These are phyloP conservation scores for Amblyjoppa proteus DNA, from an alignment of 2,888 invertebrate genomes.

Conservation along the genomic window DNA sequence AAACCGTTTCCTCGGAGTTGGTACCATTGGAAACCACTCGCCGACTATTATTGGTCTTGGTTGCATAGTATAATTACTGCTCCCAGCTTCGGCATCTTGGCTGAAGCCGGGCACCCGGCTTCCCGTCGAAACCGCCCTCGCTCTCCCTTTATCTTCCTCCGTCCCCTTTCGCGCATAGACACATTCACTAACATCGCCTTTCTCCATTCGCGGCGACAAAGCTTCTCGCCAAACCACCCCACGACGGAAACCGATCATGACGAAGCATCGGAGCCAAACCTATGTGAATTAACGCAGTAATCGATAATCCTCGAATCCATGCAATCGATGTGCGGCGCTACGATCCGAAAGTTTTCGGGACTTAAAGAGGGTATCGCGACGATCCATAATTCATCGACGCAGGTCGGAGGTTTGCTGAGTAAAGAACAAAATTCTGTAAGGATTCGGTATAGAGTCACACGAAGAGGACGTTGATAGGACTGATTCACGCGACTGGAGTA, in stretches of 20 bases:
- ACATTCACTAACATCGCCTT: conserved; percentile 41
- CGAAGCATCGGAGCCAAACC: conserved; percentile 68
- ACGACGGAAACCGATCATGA: conserved; percentile 64
- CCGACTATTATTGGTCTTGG: conserved; percentile 80
- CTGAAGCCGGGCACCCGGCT: conserved; percentile 36
- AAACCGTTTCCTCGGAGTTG: conserved; percentile 79
- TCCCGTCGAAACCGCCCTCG: conserved; percentile 51
- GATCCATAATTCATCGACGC: neutral
- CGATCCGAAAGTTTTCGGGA: neutral
- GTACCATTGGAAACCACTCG: conserved; percentile 79
- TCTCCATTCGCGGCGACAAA: conserved; percentile 44
- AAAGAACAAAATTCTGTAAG: no score
- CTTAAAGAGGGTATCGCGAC: neutral
- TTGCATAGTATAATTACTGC: conserved; percentile 81
- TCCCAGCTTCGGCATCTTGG: conserved; percentile 59
- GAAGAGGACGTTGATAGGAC: neutral
- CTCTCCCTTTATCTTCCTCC: conserved; percentile 41
- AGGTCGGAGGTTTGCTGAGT: neutral
- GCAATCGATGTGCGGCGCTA: neutral
- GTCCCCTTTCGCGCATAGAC: conserved; percentile 30
- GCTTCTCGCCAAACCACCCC: conserved; percentile 36
- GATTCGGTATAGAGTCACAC: neutral
- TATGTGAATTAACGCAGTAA: conserved; percentile 60
- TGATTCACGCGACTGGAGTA: neutral
- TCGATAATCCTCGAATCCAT: conserved; percentile 3